Evolutionary conservation across 2,888 invertebrate genomes (phyloP).

Genomic region (Mechanitis mazaeus): DNA sequence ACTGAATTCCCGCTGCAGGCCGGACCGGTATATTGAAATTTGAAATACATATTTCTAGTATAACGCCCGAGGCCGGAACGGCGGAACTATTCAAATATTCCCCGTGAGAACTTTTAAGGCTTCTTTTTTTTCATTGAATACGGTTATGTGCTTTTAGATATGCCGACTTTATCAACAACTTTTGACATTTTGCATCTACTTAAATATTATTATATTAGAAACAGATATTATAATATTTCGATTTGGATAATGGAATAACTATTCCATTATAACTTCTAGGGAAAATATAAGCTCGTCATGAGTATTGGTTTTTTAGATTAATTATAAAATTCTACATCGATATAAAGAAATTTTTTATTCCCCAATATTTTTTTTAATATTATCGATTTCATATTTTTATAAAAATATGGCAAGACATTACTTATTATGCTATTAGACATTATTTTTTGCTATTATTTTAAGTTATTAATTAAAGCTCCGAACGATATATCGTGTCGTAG

Average conservation of each 20-base stretch:
- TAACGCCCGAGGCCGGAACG: constrained; percentile 37
- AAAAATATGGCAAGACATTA: neutral
- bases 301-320: too few relatives aligned
- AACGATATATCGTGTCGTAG: neutral
- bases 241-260: too few relatives aligned
- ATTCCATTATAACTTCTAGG: too few relatives aligned
- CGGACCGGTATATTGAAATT: constrained; percentile 42
- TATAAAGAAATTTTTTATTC: too few relatives aligned
- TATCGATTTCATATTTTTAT: too few relatives aligned
- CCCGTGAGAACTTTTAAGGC: constrained; percentile 42
- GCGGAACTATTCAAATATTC: constrained; percentile 53
- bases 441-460: too few relatives aligned
- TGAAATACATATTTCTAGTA: constrained; percentile 54
- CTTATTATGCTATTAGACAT: neutral
- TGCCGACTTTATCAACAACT: constrained; percentile 1
- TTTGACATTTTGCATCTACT: too few relatives aligned
- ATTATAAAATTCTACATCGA: too few relatives aligned
- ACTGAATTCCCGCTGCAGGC: constrained; percentile 35
- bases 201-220: too few relatives aligned
- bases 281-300: too few relatives aligned
- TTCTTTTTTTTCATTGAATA: constrained; percentile 44
- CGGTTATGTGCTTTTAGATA: constrained; percentile 23
- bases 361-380: too few relatives aligned
- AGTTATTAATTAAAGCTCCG: neutral
- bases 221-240: too few relatives aligned